Percentiles rank a stretch among this genome's conserved stretches.
phyloP scores from a whole-genome alignment of 2,888 invertebrate genomes.

The Lithosia quadra region DNA sequence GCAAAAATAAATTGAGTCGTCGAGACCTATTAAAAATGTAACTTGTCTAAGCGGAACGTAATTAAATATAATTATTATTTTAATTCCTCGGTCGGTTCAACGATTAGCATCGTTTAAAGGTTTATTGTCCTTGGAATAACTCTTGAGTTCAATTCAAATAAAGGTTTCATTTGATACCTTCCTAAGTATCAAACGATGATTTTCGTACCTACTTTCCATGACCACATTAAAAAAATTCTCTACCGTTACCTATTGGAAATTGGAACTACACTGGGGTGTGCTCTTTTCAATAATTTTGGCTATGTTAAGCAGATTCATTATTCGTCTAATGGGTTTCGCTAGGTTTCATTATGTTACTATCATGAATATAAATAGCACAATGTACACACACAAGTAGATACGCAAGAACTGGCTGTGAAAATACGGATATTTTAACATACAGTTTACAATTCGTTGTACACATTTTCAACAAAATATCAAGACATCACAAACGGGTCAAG shows the following conservation, averaged over 20 bases:
- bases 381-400: too few species aligned
- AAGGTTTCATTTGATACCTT: conserved; percentile 32
- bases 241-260: not conserved
- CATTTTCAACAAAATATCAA: too few species aligned
- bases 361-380: not conserved
- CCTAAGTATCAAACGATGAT: conserved; percentile 27
- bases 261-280: not conserved
- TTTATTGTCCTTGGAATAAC: conserved; percentile 36
- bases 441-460: too few species aligned
- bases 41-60: conserved; percentile 24
- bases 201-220: not conserved
- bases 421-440: too few species aligned
- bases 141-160: conserved; percentile 23
- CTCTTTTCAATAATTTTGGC: not conserved
- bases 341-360: not conserved
- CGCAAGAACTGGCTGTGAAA: too few species aligned
- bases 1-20: conserved; percentile 27
- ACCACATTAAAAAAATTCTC: not conserved
- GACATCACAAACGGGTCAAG: too few species aligned
- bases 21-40: conserved; percentile 9
- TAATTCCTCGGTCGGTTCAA: conserved; percentile 42
- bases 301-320: not conserved
- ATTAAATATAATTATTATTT: conserved; percentile 44
- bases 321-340: not conserved
- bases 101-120: conserved; percentile 35